A percentile compares a stretch with the other conserved stretches of the same genome.
phyloP scores from a whole-genome alignment of 2,113 vertebrate species.

The Brienomyrus longianalis region DNA sequence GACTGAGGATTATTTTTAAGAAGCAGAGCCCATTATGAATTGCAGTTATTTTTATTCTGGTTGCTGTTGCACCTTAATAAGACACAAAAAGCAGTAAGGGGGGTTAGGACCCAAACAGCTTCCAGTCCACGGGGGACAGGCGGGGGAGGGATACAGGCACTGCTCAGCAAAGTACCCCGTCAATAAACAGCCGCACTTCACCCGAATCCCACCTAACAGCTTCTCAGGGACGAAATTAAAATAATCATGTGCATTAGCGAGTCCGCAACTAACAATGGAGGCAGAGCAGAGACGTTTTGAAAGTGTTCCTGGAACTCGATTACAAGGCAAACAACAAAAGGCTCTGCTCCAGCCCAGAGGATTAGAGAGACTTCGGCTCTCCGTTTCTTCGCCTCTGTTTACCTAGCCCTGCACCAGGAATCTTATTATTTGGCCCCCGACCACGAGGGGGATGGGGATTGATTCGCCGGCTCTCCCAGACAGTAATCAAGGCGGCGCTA shows the following conservation, averaged over 20 bases:
- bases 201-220: neutral
- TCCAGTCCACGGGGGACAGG: neutral
- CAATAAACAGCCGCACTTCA: neutral
- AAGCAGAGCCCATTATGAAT: neutral
- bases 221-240: neutral
- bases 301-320: neutral
- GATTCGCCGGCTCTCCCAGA: conserved; percentile 35
- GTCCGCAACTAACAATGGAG: neutral
- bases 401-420: conserved; percentile 6
- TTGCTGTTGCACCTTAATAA: neutral
- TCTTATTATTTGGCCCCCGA: conserved; percentile 31
- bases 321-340: conserved; percentile 8
- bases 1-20: neutral
- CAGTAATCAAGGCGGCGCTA: conserved; percentile 49
- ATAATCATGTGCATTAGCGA: neutral
- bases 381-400: conserved; percentile 4
- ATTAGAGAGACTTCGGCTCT: neutral
- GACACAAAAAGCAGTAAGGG: neutral
- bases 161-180: neutral
- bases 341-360: neutral
- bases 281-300: neutral
- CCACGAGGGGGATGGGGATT: conserved; percentile 36
- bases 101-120: neutral
- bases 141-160: too few relatives aligned
- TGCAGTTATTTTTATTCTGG: neutral